Conservation (phyloP, 1,140 invertebrate genomes). For the Bombus picipes region DNA sequence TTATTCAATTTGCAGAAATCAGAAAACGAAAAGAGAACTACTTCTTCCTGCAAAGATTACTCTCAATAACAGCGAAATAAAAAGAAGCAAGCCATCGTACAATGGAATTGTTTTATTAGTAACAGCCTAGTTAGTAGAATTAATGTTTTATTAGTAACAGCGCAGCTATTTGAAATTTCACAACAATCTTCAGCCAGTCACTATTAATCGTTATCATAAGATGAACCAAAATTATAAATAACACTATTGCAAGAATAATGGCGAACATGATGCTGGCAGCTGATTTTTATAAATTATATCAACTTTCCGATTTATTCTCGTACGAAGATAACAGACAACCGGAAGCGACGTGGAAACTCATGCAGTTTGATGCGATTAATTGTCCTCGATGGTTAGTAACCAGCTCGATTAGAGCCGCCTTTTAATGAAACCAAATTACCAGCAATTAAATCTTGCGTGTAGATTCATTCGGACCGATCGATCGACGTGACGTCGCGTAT, state of each 20-base stretch:
- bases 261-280: neutral
- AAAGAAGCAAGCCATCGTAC: neutral
- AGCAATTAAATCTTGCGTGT: slow-evolving; percentile 58
- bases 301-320: neutral
- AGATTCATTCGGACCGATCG: slow-evolving; percentile 13
- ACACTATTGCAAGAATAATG: neutral
- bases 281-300: neutral
- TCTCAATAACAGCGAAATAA: neutral
- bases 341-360: neutral
- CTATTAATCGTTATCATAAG: neutral
- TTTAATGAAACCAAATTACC: slow-evolving; percentile 56
- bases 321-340: slow-evolving; percentile 2
- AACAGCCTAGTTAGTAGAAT: too few relatives aligned
- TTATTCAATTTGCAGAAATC: too few relatives aligned
- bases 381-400: slow-evolving; percentile 27
- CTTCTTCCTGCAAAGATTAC: too few relatives aligned
- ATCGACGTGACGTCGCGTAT: neutral
- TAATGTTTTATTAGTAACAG: neutral
- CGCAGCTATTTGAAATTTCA: slow-evolving; percentile 1
- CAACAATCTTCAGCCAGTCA: neutral
- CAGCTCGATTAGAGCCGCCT: slow-evolving; percentile 51
- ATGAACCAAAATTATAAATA: neutral
- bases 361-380: slow-evolving; percentile 16
- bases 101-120: neutral
- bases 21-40: too few relatives aligned